Evolutionary conservation across 2,888 invertebrate species (phyloP).

Genomic region (Onchidella celtica): DNA sequence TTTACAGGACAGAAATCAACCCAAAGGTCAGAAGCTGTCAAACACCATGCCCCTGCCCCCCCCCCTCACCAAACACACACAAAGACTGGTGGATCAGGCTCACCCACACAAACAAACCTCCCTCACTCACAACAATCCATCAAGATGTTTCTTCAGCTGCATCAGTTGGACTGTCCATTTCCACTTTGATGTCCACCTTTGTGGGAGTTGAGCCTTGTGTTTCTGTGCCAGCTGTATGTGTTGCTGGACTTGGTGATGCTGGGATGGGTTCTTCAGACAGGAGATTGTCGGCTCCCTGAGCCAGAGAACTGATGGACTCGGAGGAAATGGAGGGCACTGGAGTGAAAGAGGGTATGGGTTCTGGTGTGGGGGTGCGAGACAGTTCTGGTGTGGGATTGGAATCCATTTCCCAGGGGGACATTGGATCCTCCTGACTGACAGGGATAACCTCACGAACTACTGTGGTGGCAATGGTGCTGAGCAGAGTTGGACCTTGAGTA

Average conservation of each 20-base stretch:
- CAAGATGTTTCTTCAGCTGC: too few species aligned
- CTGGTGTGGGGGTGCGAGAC: conserved; percentile 50
- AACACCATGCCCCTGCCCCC: too few species aligned
- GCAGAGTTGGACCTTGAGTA: conserved; percentile 12
- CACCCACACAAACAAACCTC: too few species aligned
- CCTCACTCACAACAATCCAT: too few species aligned
- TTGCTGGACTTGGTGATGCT: background rate
- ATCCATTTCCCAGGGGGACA: conserved; percentile 51
- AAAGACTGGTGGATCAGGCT: too few species aligned
- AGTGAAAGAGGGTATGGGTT: conserved; percentile 45
- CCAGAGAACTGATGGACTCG: conserved; percentile 30
- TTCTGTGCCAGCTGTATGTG: too few species aligned
- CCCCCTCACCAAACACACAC: too few species aligned
- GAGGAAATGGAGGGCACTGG: conserved; percentile 36
- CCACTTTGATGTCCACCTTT: too few species aligned
- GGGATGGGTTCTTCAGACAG: conserved; percentile 38
- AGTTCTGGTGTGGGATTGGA: conserved; percentile 51
- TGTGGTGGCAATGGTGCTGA: conserved; percentile 33
- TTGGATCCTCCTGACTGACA: conserved; percentile 41
- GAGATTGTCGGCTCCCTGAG: background rate
- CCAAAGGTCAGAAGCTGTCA: too few species aligned
- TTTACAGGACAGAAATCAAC: too few species aligned
- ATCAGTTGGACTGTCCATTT: too few species aligned
- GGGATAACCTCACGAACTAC: conserved; percentile 35
- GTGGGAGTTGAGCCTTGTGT: too few species aligned